Percentiles rank a stretch among this genome's conserved stretches.
These are phyloP conservation scores for Etia nguti DNA, from an alignment of 2,113 vertebrate species.

Conservation along the genomic window DNA sequence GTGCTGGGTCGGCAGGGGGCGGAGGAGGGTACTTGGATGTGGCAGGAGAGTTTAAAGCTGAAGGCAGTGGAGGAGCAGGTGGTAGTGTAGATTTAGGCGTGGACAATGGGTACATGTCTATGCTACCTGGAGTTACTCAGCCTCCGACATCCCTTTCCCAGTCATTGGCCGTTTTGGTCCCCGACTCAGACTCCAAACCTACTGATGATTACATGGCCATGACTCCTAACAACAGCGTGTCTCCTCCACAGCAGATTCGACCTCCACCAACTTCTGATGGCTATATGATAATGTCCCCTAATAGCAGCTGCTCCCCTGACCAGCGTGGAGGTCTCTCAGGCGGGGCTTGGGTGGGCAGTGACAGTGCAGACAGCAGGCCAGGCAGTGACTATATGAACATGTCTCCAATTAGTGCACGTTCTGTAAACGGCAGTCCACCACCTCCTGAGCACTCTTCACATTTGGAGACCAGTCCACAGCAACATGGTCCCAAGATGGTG, in stretches of 20 bases:
- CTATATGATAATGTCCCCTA: conserved; percentile 81
- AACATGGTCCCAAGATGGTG: conserved; percentile 72
- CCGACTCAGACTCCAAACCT: conserved; percentile 61
- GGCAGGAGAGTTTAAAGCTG: conserved; percentile 57
- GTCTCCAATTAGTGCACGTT: conserved; percentile 74
- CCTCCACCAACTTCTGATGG: conserved; percentile 64
- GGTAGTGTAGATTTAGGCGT: conserved; percentile 32
- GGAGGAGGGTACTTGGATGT: conserved; percentile 69
- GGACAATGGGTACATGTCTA: conserved; percentile 77
- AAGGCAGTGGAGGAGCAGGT: conserved; percentile 21
- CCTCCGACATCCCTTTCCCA: conserved; percentile 58
- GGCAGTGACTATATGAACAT: conserved; percentile 81
- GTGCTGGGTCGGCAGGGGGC: conserved; percentile 14
- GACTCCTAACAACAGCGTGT: conserved; percentile 74
- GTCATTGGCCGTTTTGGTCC: conserved; percentile 58
- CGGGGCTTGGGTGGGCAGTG: conserved; percentile 60
- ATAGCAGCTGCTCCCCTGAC: conserved; percentile 76
- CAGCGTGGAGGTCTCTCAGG: conserved; percentile 59
- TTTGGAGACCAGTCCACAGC: conserved; percentile 53
- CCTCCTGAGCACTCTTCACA: conserved; percentile 34
- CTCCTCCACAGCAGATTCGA: conserved; percentile 71
- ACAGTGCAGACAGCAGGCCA: conserved; percentile 65
- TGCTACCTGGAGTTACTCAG: conserved; percentile 73
- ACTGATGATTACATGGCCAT: conserved; percentile 78
- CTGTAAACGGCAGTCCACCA: conserved; percentile 68